Evolutionary conservation across 1,140 invertebrate genomes (phyloP).

Genomic region (Steinernema khuongi): DNA sequence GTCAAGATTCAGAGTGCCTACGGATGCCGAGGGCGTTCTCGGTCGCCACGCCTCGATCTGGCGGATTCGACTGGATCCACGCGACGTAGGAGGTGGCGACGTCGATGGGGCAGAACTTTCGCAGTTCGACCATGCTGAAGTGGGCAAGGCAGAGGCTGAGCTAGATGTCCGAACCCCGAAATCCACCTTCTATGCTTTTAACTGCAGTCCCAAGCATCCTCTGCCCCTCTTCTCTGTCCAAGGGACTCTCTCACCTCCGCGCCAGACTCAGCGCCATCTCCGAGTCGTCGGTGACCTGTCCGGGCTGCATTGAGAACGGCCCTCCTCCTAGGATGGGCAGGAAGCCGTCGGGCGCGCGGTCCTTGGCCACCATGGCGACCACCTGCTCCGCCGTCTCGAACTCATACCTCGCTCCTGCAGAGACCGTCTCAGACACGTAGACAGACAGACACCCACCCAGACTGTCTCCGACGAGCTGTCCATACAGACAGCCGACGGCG

Average conservation of each 20-base stretch:
- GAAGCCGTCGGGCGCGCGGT: constrained; percentile 19
- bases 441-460: constrained; percentile 20
- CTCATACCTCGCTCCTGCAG: constrained; percentile 32
- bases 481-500: too few relatives aligned
- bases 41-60: constrained; percentile 35
- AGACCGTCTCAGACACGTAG: constrained; percentile 36
- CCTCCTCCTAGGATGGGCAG: constrained; percentile 33
- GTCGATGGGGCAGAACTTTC: constrained; percentile 23
- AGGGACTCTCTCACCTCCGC: too few relatives aligned
- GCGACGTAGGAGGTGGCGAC: constrained; percentile 31
- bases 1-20: constrained; percentile 16
- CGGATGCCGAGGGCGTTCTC: constrained; percentile 13
- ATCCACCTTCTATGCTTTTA: too few relatives aligned
- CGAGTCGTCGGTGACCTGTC: constrained; percentile 39
- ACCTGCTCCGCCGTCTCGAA: constrained; percentile 24
- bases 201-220: too few relatives aligned
- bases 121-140: constrained; percentile 18
- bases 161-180: too few relatives aligned
- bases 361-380: constrained; percentile 18
- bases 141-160: too few relatives aligned
- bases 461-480: too few relatives aligned
- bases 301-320: constrained; percentile 11
- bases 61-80: constrained; percentile 29
- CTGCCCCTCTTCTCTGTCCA: too few relatives aligned
- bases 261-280: constrained; percentile 37